Base-by-base conservation (phyloP, 2,888 invertebrate genomes). In the Argyresthia goedartella region DNA sequence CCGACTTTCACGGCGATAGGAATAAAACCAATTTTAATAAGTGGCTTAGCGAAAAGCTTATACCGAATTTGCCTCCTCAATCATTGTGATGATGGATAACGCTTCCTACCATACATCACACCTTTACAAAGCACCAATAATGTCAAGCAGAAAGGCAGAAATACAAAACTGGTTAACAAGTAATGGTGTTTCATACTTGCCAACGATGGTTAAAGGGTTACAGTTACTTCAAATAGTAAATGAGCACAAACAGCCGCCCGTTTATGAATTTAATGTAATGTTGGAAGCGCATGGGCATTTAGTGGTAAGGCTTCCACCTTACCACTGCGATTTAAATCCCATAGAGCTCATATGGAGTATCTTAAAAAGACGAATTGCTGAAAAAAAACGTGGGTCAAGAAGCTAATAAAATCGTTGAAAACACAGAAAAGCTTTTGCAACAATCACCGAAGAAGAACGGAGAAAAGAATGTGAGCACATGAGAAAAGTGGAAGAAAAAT, bases 51-150 rank as follows among this genome's bases (percentile, higher is more conserved):
- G 39, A 45, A 39, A 51, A 51, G 39, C 39, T 51, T 11, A 51
- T 45, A 16, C 51, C 51, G 8, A 46, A 52, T 16, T 13, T 50
- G 11, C 46, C 52, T n/a, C 39, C 15, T 13, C 11, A 15, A 8
- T 52, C 52, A 8, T 51, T 15, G 51, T 46, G 14, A 46, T 45
- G 11, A 51, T 51, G 46, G 51, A 51, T n/a, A 51, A 51, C 36
- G 46, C 51, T n/a, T 13, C 46, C 2, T 51, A 51, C 51, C 50
- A 50, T 13, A 25, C 50, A n/a, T 42, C 42, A 33, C 25, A 25
- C 16, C 11, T 50, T 25, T 33, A 47, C 14, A 47, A 47, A 47
- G 13, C 47, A 47, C 47, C 34, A n/a, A 47, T 33, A 10, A 13
- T 14, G 25, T 10, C 33, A 11, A 13, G 25, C 25, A 33, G 11